Conservation (phyloP, 2,797 vertebrate genomes). For the Protonibea diacanthus region DNA sequence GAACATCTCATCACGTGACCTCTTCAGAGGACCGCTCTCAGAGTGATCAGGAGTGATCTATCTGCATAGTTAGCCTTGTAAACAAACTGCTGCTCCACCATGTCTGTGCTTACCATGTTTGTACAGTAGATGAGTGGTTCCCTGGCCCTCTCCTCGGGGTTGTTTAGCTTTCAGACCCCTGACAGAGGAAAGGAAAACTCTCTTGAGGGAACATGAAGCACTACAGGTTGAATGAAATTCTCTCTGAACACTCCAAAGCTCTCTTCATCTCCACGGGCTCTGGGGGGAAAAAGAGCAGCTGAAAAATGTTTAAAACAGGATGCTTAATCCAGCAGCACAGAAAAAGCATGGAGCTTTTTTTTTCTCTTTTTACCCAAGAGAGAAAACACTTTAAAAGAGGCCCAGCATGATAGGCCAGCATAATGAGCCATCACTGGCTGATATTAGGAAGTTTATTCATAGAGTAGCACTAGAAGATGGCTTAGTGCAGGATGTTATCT, state of each 20-base stretch:
- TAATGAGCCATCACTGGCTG: slow-evolving; percentile 80
- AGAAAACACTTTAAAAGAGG: slow-evolving; percentile 77
- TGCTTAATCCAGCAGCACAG: slow-evolving; percentile 72
- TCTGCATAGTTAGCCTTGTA: slow-evolving; percentile 59
- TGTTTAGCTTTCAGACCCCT: slow-evolving; percentile 79
- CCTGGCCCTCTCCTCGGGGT: slow-evolving; percentile 69
- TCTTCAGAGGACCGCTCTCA: slow-evolving; percentile 19
- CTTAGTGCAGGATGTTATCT: slow-evolving; percentile 77
- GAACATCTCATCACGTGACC: neutral
- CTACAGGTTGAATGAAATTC: slow-evolving; percentile 80
- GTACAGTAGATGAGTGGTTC: slow-evolving; percentile 75
- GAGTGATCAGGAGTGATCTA: slow-evolving; percentile 55
- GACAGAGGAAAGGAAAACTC: slow-evolving; percentile 65
- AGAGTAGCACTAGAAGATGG: slow-evolving; percentile 69
- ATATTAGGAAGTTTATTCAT: slow-evolving; percentile 82
- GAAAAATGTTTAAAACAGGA: slow-evolving; percentile 74
- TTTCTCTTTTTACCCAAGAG: slow-evolving; percentile 69
- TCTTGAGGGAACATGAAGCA: slow-evolving; percentile 70
- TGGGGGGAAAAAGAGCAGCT: slow-evolving; percentile 63
- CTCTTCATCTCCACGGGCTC: slow-evolving; percentile 76
- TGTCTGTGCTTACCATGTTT: slow-evolving; percentile 73
- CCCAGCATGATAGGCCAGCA: slow-evolving; percentile 68
- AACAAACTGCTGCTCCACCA: slow-evolving; percentile 67
- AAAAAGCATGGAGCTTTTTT: slow-evolving; percentile 43
- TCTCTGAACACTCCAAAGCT: slow-evolving; percentile 76